Evolutionary conservation across 2,888 invertebrate genomes (phyloP).

Genomic region (Drosophila trichaetosa): DNA sequence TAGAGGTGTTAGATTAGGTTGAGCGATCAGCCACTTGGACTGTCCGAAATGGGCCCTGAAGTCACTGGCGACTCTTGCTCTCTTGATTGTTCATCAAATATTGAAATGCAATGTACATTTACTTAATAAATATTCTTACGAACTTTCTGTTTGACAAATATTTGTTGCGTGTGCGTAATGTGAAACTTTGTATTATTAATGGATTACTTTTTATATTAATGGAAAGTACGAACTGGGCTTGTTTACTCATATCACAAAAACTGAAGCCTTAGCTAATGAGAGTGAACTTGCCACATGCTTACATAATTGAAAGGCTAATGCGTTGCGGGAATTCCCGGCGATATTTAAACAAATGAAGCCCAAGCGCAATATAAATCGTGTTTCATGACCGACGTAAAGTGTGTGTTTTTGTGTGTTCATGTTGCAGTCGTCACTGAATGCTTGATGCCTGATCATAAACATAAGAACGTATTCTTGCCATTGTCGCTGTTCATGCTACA

Average conservation of each 20-base stretch:
- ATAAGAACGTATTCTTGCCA: constrained; percentile 16
- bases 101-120: background rate
- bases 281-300: constrained; percentile 24
- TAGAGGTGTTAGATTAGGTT: constrained; percentile 41
- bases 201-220: background rate
- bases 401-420: constrained; percentile 22
- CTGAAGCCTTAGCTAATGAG: constrained; percentile 31
- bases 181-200: background rate
- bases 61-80: constrained; percentile 5
- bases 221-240: background rate
- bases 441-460: constrained; percentile 23
- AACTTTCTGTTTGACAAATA: background rate
- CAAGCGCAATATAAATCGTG: constrained; percentile 70
- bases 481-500: constrained; percentile 18
- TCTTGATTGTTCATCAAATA: constrained; percentile 9
- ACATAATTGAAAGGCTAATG: constrained; percentile 38
- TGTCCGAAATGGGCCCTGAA: constrained; percentile 7
- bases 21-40: constrained; percentile 1
- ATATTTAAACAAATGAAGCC: constrained; percentile 69
- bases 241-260: background rate
- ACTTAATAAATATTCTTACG: background rate
- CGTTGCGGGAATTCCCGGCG: constrained; percentile 27
- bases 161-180: constrained; percentile 18
- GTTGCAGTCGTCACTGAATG: constrained; percentile 23
- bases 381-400: constrained; percentile 37